Percentiles rank a stretch among this genome's conserved stretches.
phyloP scores from a whole-genome alignment of 2,797 vertebrate genomes.

The Halcyon leucocephala region DNA sequence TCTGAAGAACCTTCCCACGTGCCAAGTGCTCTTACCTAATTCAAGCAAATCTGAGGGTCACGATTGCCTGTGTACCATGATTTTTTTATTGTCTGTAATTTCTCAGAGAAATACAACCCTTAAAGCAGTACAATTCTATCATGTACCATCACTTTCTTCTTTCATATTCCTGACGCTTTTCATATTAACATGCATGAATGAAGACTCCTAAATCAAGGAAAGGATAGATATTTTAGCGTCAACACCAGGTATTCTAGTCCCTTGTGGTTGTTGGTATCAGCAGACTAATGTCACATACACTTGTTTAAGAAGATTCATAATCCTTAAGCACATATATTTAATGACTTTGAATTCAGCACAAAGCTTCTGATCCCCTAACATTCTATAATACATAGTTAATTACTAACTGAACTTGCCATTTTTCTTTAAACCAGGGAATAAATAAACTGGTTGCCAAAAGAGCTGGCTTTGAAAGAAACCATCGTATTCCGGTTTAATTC shows the following conservation, averaged over 20 bases:
- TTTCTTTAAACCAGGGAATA: background rate
- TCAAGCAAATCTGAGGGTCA: background rate
- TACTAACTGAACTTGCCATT: background rate
- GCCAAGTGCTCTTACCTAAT: background rate
- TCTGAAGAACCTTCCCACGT: background rate
- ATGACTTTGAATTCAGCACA: background rate
- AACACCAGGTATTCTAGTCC: background rate
- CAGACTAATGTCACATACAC: background rate
- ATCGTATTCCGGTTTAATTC: background rate
- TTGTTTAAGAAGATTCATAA: background rate
- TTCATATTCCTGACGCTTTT: background rate
- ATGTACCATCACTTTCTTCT: background rate
- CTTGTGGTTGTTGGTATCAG: background rate
- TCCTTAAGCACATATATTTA: conserved; percentile 20
- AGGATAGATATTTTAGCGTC: background rate
- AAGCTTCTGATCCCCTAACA: background rate
- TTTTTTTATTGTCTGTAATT: background rate
- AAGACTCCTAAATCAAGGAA: background rate
- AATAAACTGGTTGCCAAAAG: background rate
- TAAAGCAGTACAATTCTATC: background rate
- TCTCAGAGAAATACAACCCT: background rate
- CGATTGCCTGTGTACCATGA: background rate
- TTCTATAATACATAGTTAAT: background rate
- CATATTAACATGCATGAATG: background rate
- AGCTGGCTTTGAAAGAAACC: background rate